Base-by-base conservation (phyloP, 2,797 vertebrate genomes). In the Clarias pachynema region DNA sequence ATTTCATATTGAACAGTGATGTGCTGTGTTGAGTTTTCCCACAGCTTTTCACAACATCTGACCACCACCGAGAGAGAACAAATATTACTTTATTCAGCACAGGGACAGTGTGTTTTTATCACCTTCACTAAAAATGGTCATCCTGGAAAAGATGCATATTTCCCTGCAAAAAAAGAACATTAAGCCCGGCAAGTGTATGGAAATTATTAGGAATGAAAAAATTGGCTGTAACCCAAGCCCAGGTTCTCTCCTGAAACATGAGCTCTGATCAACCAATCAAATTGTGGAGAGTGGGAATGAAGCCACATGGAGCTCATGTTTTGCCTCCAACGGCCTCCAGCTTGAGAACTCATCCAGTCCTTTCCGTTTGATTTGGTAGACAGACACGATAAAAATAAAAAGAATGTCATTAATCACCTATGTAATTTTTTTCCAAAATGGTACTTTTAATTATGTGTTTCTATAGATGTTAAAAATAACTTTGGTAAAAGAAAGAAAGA, bases 1-100 rank as follows among this genome's bases (percentile, higher is more conserved):
- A 87, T 85, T 88, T 88, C 83, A 84, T 86, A 77, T 84, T 68
- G 68, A 83, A 86, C 70, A 84, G 80, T 31, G 62, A 81, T 84
- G 86, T 69, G 40, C 84, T 81, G 59, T 82, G 62, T 84, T 82
- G 44, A 75, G 78, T 81, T 82, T 87, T 72, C 82, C 49, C 81
- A 85, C 81, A 82, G 56, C 44, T 56, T 88, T 81, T 85, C 77
- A 63, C 84, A 80, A 80, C 44, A 56, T 62, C 49, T 73, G 34
- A 87, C 65, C 79, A 79, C 69, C 77, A 85, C n/a, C 4, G 49
- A 34, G 72, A 84, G 79, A 22, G 68, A n/a, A 66, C 26, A 68
- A 68, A 56, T 56, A 56, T 81, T 53, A 66, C 63, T 31, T 53
- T 74, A 37, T 85, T 85, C 40, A 72, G 53, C 26, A 40, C 37